Conservation (phyloP, 2,888 invertebrate genomes). For the Lucinisca nassula region DNA sequence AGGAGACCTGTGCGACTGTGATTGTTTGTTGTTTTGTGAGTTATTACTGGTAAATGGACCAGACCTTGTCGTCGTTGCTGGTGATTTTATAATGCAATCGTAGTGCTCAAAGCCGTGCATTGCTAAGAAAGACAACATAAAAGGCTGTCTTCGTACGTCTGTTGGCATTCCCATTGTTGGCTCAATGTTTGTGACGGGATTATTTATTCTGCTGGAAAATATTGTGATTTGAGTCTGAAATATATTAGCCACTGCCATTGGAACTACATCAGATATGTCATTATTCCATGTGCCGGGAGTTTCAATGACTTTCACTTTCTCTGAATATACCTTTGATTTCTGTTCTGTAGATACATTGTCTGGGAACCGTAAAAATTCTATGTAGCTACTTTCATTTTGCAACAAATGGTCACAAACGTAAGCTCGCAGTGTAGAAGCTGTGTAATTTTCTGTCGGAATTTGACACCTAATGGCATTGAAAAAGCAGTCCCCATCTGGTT, state of each 20-base stretch:
- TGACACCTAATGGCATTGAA: not conserved
- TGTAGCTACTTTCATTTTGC: not conserved
- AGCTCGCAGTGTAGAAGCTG: not conserved
- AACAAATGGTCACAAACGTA: not conserved
- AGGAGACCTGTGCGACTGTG: not conserved
- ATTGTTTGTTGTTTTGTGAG: not conserved
- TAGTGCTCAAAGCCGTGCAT: not conserved
- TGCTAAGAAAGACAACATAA: not conserved
- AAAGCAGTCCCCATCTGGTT: not conserved
- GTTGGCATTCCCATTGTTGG: not conserved
- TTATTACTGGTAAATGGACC: not conserved
- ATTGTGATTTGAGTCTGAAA: not conserved
- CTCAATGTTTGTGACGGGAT: not conserved
- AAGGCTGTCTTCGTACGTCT: not conserved
- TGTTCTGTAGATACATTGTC: not conserved
- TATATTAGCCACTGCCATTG: not conserved
- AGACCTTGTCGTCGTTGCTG: not conserved
- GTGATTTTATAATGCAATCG: not conserved
- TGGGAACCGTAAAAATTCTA: not conserved
- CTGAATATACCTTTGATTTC: not conserved
- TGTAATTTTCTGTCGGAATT: not conserved
- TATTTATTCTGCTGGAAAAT: not conserved
- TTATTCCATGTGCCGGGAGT: not conserved
- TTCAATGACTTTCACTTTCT: not conserved
- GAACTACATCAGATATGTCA: not conserved